Conservation (phyloP, 2,113 vertebrate species). For the Rhodinocichla rosea region DNA sequence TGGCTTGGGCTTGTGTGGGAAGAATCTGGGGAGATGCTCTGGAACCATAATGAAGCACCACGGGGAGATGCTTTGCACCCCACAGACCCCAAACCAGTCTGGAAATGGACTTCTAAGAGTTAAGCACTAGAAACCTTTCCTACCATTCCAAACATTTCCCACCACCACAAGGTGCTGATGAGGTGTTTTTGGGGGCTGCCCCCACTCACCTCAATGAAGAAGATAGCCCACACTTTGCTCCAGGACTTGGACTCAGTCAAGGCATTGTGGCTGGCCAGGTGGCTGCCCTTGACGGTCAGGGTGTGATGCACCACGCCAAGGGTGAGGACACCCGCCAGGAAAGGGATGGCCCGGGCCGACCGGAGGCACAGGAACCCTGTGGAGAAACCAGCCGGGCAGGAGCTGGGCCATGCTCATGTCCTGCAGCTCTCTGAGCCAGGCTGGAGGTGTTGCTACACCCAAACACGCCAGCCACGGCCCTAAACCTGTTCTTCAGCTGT, state of each 20-base stretch:
- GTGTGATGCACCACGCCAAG: conserved; percentile 82
- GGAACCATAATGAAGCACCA: neutral
- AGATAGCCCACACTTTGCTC: conserved; percentile 82
- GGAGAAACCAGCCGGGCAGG: neutral
- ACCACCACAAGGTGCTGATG: neutral
- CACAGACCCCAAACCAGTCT: neutral
- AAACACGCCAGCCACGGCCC: neutral
- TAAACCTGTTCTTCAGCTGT: neutral
- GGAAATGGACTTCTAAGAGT: neutral
- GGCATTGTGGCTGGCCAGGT: conserved; percentile 86
- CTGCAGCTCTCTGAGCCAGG: neutral
- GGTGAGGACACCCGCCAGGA: conserved; percentile 73
- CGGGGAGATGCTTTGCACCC: neutral
- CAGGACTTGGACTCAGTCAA: conserved; percentile 82
- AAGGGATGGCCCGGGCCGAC: conserved; percentile 68
- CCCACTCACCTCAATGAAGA: conserved; percentile 89
- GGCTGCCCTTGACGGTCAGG: conserved; percentile 86
- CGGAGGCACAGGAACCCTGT: conserved; percentile 86
- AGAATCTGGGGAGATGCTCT: neutral
- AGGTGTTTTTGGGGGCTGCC: neutral
- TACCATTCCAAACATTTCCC: neutral
- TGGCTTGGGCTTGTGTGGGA: neutral
- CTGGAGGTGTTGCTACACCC: neutral
- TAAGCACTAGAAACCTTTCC: neutral
- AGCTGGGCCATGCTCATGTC: fast-evolving